Evolutionary conservation across 1,140 invertebrate genomes (phyloP).

Genomic region (Kradibia gibbosae): DNA sequence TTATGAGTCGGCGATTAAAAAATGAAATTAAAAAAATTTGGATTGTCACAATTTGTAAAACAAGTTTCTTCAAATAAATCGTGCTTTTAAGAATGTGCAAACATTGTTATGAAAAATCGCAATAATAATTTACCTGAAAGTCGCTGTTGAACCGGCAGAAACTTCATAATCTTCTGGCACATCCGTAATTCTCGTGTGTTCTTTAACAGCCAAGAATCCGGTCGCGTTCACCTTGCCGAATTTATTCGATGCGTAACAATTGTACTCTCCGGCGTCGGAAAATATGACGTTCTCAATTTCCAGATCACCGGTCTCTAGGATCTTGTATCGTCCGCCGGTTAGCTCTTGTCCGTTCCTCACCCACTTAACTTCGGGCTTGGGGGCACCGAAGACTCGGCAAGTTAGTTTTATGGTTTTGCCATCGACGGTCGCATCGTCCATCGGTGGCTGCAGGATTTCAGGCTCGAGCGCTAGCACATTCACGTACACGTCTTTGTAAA

Average conservation of each 20-base stretch:
- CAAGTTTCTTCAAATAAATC: neutral
- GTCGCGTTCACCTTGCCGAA: slow-evolving; percentile 85
- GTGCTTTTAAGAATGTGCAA: neutral
- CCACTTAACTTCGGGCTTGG: slow-evolving; percentile 96
- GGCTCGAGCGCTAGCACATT: slow-evolving; percentile 96
- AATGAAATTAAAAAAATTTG: no score
- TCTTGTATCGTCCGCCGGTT: slow-evolving; percentile 87
- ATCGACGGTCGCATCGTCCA: slow-evolving; percentile 86
- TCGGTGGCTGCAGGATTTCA: slow-evolving; percentile 89
- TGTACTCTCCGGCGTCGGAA: slow-evolving; percentile 90
- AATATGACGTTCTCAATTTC: slow-evolving; percentile 88
- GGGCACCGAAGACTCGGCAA: slow-evolving; percentile 96
- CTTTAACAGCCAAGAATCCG: slow-evolving; percentile 87
- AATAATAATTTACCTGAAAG: slow-evolving; percentile 77
- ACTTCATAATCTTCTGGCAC: slow-evolving; percentile 93
- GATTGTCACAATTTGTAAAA: no score
- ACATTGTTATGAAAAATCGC: neutral
- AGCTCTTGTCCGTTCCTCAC: slow-evolving; percentile 85
- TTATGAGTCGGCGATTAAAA: no score
- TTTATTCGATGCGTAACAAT: slow-evolving; percentile 94
- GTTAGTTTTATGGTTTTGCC: slow-evolving; percentile 86
- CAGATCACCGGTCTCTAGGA: slow-evolving; percentile 85
- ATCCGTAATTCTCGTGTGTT: slow-evolving; percentile 88
- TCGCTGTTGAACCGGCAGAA: slow-evolving; percentile 88
- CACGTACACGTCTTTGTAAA: slow-evolving; percentile 97